These are phyloP conservation scores for Isoperla grammatica DNA, from an alignment of 2,888 invertebrate species.

Conservation along the genomic window DNA sequence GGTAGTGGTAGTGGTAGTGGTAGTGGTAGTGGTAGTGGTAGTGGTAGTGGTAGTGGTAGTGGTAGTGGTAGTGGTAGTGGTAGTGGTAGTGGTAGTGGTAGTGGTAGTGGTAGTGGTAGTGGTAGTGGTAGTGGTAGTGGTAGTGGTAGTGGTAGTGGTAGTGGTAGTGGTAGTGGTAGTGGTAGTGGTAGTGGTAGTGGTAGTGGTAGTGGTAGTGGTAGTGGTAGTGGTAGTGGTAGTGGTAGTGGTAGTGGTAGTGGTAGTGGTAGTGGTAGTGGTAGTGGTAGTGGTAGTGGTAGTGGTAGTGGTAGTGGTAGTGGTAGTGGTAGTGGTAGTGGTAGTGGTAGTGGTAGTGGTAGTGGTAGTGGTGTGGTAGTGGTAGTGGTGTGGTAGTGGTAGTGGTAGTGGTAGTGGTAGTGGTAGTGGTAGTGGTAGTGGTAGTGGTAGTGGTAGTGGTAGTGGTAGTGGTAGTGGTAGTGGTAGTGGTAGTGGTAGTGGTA, in stretches of 20 bases:
- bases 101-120: too few species aligned
- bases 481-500: slow-evolving; percentile 1
- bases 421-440: background rate
- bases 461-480: background rate
- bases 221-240: background rate
- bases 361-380: too few species aligned
- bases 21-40: background rate
- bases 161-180: background rate
- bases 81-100: background rate
- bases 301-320: slow-evolving; percentile 5
- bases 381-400: too few species aligned
- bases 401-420: background rate
- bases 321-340: background rate
- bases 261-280: background rate
- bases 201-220: background rate
- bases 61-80: too few species aligned
- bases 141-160: background rate
- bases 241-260: background rate
- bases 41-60: background rate
- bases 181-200: background rate
- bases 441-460: background rate
- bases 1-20: background rate
- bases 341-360: background rate
- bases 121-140: too few species aligned
- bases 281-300: background rate